A percentile compares a stretch with the other conserved stretches of the same genome.
Evolutionary conservation across 2,888 invertebrate genomes (phyloP).

Genomic region (Hemistola chrysoprasaria): DNA sequence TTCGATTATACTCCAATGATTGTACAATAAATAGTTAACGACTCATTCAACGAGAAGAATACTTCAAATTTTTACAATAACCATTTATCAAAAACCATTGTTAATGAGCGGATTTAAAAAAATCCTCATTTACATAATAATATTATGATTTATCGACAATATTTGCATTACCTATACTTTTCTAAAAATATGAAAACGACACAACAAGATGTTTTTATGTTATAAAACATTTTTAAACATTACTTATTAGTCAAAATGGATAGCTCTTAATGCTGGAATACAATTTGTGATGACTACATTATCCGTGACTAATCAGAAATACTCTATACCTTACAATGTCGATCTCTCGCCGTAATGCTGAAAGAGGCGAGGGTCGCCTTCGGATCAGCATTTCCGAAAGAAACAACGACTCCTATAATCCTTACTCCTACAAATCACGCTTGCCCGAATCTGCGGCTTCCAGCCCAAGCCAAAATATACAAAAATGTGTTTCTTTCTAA

Average conservation of each 20-base stretch:
- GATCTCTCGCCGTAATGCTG: slow-evolving; percentile 29
- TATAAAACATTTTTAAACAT: slow-evolving; percentile 61
- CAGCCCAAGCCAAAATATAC: slow-evolving; percentile 76
- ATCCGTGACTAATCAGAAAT: slow-evolving; percentile 68
- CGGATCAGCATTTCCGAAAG: slow-evolving; percentile 32
- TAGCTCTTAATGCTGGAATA: slow-evolving; percentile 62
- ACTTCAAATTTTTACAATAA: slow-evolving; percentile 68
- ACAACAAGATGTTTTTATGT: slow-evolving; percentile 71
- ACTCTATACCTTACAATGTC: slow-evolving; percentile 60
- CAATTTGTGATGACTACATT: slow-evolving; percentile 74
- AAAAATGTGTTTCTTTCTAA: slow-evolving; percentile 64
- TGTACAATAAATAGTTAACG: slow-evolving; percentile 71
- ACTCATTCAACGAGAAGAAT: slow-evolving; percentile 69
- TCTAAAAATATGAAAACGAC: slow-evolving; percentile 79
- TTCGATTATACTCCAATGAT: slow-evolving; percentile 68
- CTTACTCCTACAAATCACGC: slow-evolving; percentile 61
- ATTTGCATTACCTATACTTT: slow-evolving; percentile 63
- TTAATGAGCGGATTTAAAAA: slow-evolving; percentile 56
- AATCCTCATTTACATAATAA: slow-evolving; percentile 42
- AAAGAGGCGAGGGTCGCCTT: background rate
- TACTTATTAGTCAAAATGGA: slow-evolving; percentile 68
- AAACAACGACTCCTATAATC: slow-evolving; percentile 41
- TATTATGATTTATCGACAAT: slow-evolving; percentile 61
- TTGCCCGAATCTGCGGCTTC: slow-evolving; percentile 56
- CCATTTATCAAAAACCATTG: slow-evolving; percentile 66